Evolutionary conservation across 35 echinoderm and acorn worm genomes (phyloP), one percentile per base, ranked within the genome.

Genomic region (Apostichopus parvimensis): DNA sequence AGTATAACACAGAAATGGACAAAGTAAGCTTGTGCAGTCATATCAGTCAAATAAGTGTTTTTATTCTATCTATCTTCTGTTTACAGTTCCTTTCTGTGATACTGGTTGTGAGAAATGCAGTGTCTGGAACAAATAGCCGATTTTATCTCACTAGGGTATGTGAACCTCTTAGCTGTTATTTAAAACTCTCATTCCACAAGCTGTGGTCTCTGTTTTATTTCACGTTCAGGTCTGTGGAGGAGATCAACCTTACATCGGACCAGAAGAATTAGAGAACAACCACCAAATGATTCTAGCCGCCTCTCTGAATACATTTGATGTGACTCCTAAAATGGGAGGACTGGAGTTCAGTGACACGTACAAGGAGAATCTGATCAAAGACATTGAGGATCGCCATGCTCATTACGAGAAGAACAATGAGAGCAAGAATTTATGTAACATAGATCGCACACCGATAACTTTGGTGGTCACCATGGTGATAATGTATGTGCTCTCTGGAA

Each of bases 381-480:
- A 99, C 84, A 91, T 99, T 45, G 95, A 94, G 28, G 97, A 99
- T 62, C 73, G 87, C 10, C 96, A 94, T 25, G 91, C 94, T 15
- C 93, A 96, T 28, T 96, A 96, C 92, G 57, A 87, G 21, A 96
- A 96, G 90, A 93, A 96, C 65, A 99, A 99, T 54, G 97, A 99
- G 34, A 96, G 97, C 77, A 99, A 99, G 77, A 99, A 99, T 56
- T 82, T 99, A 6, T 99, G 96, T 88, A 99, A 99, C 61, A 93
- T 94, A 12, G 97, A 95, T 10, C 95, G 97, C 1, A 96, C 97
- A n/a, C 97, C 97, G 10, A 95, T 95, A 87, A 99, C 97, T 8
- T 58, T 99, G 6, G 81, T 96, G 12, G 83, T 89, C 1, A 94
- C 93, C 54, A 96, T 96, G 91, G 66, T 99, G 18, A 53, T 94